Evolutionary conservation across 2,113 vertebrate genomes (phyloP).

Genomic region (Athene cunicularia): DNA sequence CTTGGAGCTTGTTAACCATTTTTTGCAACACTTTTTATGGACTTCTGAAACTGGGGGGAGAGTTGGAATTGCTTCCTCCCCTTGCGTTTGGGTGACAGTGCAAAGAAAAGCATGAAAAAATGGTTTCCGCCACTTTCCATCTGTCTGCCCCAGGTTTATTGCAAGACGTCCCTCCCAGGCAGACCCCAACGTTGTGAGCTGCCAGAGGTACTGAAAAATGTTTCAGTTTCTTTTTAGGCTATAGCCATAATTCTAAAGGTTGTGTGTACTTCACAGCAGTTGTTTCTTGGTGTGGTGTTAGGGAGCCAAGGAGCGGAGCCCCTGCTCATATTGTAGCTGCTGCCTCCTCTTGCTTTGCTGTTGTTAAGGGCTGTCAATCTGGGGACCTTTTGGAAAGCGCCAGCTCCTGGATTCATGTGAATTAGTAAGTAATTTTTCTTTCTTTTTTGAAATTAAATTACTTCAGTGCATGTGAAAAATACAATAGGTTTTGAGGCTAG

Average conservation of each 20-base stretch:
- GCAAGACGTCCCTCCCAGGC: neutral
- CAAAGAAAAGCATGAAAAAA: neutral
- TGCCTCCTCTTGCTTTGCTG: neutral
- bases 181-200: neutral
- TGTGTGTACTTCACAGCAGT: neutral
- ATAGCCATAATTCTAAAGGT: neutral
- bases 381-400: neutral
- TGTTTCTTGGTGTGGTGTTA: neutral
- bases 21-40: neutral
- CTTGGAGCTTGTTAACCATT: conserved; percentile 22
- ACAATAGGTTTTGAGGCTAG: neutral
- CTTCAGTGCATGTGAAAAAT: neutral
- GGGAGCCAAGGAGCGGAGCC: fast-evolving
- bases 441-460: neutral
- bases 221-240: neutral
- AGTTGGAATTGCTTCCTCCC: neutral
- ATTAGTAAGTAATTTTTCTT: neutral
- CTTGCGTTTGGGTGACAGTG: neutral
- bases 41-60: neutral
- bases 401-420: neutral
- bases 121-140: neutral
- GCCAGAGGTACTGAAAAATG: neutral
- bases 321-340: neutral
- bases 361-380: neutral
- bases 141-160: neutral